Evolutionary conservation across 2,888 invertebrate genomes (phyloP), one percentile per base, ranked within the genome.

Genomic region (Leucania comma): DNA sequence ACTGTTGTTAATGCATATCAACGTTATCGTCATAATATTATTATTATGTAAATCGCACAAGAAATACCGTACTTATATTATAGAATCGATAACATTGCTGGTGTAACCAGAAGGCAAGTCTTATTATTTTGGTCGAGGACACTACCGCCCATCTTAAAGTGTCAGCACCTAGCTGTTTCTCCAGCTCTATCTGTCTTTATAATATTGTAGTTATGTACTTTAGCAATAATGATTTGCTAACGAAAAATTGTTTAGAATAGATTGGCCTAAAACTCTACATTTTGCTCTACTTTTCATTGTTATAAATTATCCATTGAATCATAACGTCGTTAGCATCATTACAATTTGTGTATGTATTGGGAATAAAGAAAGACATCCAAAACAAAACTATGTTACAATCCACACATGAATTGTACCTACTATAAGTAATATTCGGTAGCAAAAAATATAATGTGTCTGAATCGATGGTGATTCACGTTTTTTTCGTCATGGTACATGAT

Each of bases 1-100:
- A 32, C 51, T 22, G 35, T 67, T 71, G 32, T 63, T 38, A 78
- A 57, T 61, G 5, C 32, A 58, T 67, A 66, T 53, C 48, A 50
- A 26, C 14, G 42, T 61, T 66, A 67, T 77, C 78, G 54, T 56
- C 66, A 72, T 57, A 78, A 78, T 72, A 72, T 61, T 81, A 72
- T 61, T 81, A 71, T 78, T 78, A 81, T 81, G 72, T 78, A 78
- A 81, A 78, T 53, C 46, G 38, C 12, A 17, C 22, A 60, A 38
- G 26, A 38, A 75, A 57, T 50, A 42, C 38, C n/a, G 29, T 32
- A 20, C 38, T 9, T 75, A 67, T 24, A 60, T 50, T 32, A 51
- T 50, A 53, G 50, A 74, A 62, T 53, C 35, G 20, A 38, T 60
- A 67, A 26, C 17, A 26, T n/a, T 51, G 53, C 22, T 26, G 10